Evolutionary conservation across 2,113 vertebrate genomes (phyloP).

Genomic region (Tapirus terrestris): DNA sequence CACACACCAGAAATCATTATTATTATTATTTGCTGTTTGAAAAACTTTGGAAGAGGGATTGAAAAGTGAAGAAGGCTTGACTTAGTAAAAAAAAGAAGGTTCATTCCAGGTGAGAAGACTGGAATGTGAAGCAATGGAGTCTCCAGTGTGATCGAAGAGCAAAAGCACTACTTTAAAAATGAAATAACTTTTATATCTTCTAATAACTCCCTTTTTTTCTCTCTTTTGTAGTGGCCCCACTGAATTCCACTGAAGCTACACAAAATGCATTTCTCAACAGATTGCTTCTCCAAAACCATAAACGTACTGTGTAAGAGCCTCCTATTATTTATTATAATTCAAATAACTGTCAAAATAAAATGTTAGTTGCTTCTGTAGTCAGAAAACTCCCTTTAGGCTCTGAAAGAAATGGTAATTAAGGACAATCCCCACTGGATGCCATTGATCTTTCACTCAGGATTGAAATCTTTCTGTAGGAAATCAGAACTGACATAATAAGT

Average conservation of each 20-base stretch:
- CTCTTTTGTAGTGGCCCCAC: not conserved
- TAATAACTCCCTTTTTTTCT: not conserved
- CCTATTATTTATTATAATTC: constrained; percentile 64
- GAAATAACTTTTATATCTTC: not conserved
- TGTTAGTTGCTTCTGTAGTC: constrained; percentile 70
- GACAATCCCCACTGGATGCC: constrained; percentile 53
- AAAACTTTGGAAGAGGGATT: not conserved
- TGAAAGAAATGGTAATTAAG: constrained; percentile 80
- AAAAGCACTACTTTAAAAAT: constrained; percentile 5
- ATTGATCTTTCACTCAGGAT: constrained; percentile 67
- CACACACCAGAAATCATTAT: not conserved
- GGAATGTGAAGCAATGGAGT: not conserved
- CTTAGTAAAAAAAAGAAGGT: not conserved
- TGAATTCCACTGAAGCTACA: constrained; percentile 1
- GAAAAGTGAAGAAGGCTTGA: not conserved
- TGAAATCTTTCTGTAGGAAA: constrained; percentile 49
- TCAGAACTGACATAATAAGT: not conserved
- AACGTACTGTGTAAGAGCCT: constrained; percentile 41
- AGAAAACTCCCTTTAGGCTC: constrained; percentile 72
- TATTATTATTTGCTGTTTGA: not conserved
- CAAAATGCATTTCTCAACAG: constrained; percentile 1
- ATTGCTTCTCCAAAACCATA: constrained; percentile 32
- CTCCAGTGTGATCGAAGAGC: not conserved
- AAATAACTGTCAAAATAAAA: constrained; percentile 81
- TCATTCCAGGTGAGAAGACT: not conserved